Evolutionary conservation across 2,888 invertebrate genomes (phyloP), one percentile per base, ranked within the genome.

Genomic region (Papilio demoleus): DNA sequence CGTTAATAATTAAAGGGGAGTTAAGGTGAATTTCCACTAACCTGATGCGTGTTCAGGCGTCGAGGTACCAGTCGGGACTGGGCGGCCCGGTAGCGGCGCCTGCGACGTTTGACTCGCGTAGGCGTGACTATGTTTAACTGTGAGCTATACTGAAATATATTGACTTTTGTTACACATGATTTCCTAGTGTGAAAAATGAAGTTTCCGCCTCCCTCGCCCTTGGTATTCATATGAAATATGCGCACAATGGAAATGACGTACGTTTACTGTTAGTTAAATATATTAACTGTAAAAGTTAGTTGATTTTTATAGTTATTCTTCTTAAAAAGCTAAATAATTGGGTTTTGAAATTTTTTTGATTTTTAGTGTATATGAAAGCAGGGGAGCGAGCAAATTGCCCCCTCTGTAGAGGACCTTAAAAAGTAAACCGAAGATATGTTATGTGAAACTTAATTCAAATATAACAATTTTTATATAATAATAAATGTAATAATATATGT

Each of bases 91-190:
- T 79, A 77, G 74, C 80, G 78, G 79, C 81, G 77, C 73, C 72
- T 76, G 70, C 80, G 81, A 77, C 81, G 84, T 77, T 76, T 71
- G 83, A 78, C 83, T 80, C 76, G 85, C 81, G 90, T 90, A 87
- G 91, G 91, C 79, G 92, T 82, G 81, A 83, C 92, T 91, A 91
- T 89, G 92, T 90, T 88, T 92, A 92, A 90, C 84, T 84, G 86
- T 88, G 91, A 92, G 90, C 90, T 82, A 87, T 86, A 88, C 91
- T 81, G 83, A 90, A 91, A 88, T 91, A 91, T 88, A 90, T 84
- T 86, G 87, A 89, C 90, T 90, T 90, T 90, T 91, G 90, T 90
- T 90, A 83, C 79, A 79, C 83, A 81, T 81, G 84, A 83, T 88
- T 90, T 90, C 86, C 85, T 86, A 80, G 83, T 83, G 79, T 76